Base-by-base conservation (phyloP, 2,888 invertebrate genomes). In the Cryptophagus acutangulus region DNA sequence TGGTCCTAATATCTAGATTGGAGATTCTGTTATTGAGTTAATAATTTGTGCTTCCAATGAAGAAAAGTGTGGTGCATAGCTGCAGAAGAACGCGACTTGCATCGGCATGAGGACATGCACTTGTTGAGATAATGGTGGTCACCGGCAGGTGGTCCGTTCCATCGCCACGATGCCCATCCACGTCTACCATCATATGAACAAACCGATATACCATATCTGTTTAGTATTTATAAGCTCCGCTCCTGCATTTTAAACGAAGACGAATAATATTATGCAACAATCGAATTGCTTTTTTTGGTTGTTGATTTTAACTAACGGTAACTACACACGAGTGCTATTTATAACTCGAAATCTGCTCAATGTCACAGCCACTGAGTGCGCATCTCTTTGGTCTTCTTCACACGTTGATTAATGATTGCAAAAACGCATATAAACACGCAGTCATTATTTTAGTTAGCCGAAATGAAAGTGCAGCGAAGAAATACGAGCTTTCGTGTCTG, bases 401-500 rank as follows among this genome's bases (percentile, higher is more conserved):
- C 38, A 41, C 36, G 40, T 42, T 46, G 47, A 54, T 54, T 51
- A 50, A 52, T 52, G 44, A 47, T 48, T 40, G 43, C 49, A 39
- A 41, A 43, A 43, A 49, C 9, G 4, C 45, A 48, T 40, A 52
- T 48, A 50, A 51, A 49, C 49, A 43, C 43, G 43, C 49, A 41
- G 46, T 54, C 54, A 57, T 58, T 57, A 58, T 57, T n/a, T n/a
- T n/a, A 56, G 55, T 57, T 47, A n/a, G 55, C 49, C 52, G 45
- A 53, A 56, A 56, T 54, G 51, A 54, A 56, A 55, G 44, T 49
- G 47, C 47, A 45, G n/a, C n/a, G n/a, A 48, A 49, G 51, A 54
- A 57, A 57, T 57, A 59, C 49, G 59, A 55, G 52, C 52, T 45
- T 57, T 58, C 61, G 55, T 61, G 61, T 57, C 61, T 60, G 57